These are phyloP conservation scores for Catharus minimus DNA, from an alignment of 2,113 vertebrate genomes.

Conservation along the genomic window DNA sequence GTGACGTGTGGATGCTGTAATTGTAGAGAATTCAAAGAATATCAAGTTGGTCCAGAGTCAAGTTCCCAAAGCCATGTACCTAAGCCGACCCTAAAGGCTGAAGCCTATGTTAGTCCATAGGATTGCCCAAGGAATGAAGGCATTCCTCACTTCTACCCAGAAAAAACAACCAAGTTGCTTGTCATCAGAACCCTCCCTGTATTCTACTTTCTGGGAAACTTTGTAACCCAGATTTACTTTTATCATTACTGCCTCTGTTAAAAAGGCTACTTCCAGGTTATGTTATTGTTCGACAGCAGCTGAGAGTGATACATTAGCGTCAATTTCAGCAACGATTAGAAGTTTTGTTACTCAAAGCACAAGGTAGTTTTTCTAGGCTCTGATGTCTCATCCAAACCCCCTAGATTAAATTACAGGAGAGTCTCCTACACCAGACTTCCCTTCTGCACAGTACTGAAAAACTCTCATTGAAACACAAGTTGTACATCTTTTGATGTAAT, in stretches of 20 bases:
- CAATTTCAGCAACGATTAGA: not conserved
- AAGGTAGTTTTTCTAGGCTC: not conserved
- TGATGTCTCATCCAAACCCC: not conserved
- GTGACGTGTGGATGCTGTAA: not conserved
- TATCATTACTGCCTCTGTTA: not conserved
- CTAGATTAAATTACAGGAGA: not conserved
- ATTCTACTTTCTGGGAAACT: not conserved
- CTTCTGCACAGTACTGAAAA: not conserved
- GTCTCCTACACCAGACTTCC: not conserved
- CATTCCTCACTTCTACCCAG: not conserved
- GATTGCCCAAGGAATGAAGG: not conserved
- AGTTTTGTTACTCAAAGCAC: not conserved
- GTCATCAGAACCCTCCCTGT: not conserved
- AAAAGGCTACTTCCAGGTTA: not conserved
- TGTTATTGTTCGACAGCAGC: not conserved
- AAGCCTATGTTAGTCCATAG: not conserved
- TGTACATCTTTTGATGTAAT: not conserved
- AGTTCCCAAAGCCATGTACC: not conserved
- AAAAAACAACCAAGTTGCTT: not conserved
- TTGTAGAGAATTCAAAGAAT: not conserved
- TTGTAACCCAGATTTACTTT: not conserved
- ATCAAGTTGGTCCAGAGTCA: not conserved
- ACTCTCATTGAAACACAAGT: not conserved
- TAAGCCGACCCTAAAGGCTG: not conserved
- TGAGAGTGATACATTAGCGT: not conserved